phyloP scores from a whole-genome alignment of 2,888 invertebrate genomes.

The Limenitis camilla region DNA sequence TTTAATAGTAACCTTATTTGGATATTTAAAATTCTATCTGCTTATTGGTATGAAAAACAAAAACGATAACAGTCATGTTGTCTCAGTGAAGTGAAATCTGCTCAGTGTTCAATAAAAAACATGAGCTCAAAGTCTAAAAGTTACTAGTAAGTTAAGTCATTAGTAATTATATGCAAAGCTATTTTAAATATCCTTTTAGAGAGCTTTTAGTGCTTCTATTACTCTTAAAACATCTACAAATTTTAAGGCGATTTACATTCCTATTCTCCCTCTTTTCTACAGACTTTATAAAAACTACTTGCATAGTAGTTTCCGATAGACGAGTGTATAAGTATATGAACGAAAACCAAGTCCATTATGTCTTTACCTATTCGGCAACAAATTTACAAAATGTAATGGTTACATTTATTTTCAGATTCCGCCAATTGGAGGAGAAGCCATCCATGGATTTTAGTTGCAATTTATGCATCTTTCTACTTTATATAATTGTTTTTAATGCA shows the following conservation, averaged over 20 bases:
- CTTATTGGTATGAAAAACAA: slow-evolving; percentile 1
- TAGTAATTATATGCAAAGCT: slow-evolving; percentile 5
- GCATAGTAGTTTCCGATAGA: neutral
- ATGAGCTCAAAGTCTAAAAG: neutral
- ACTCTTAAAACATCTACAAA: slow-evolving; percentile 2
- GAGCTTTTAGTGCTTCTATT: slow-evolving; percentile 1
- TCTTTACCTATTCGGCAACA: neutral
- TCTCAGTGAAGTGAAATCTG: neutral
- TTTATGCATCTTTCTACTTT: slow-evolving; percentile 31
- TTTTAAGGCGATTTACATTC: neutral
- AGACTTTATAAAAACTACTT: neutral
- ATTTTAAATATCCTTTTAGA: slow-evolving; percentile 8
- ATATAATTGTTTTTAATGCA: slow-evolving; percentile 21
- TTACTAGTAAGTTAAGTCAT: neutral
- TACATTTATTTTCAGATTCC: slow-evolving; percentile 43
- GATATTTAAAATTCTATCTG: too few species aligned
- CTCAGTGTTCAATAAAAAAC: neutral
- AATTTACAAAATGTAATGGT: neutral
- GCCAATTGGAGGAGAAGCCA: slow-evolving; percentile 55
- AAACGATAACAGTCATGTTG: too few species aligned
- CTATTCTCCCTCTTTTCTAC: neutral
- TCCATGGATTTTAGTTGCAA: slow-evolving; percentile 36
- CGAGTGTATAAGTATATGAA: neutral
- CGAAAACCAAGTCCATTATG: neutral
- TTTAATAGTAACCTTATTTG: too few species aligned